Percentiles rank a stretch among this genome's conserved stretches.
Evolutionary conservation across 2,888 invertebrate species (phyloP).

Genomic region (Malacosoma neustria): DNA sequence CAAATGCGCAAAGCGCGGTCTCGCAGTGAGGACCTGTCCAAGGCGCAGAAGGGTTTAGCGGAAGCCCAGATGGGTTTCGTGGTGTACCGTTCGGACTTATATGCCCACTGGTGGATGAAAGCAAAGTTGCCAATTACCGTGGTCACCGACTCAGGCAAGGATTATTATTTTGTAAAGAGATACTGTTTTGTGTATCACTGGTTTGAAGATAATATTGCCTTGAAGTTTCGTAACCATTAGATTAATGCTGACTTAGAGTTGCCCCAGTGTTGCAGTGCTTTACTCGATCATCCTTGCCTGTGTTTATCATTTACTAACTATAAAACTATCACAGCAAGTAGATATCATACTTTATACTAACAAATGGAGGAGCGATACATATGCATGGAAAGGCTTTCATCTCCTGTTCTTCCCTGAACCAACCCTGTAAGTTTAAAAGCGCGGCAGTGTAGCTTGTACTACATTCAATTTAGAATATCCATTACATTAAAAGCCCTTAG

Average conservation of each 20-base stretch:
- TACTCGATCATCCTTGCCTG: constrained; percentile 77
- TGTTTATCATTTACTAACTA: constrained; percentile 71
- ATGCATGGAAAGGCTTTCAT: constrained; percentile 62
- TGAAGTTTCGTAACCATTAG: constrained; percentile 70
- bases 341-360: constrained; percentile 51
- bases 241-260: constrained; percentile 64
- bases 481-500: constrained; percentile 28
- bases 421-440: constrained; percentile 10
- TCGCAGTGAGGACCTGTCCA: constrained; percentile 63
- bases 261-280: constrained; percentile 74
- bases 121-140: constrained; percentile 83
- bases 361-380: constrained; percentile 32
- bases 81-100: constrained; percentile 87
- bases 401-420: constrained; percentile 27
- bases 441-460: constrained; percentile 7
- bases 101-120: constrained; percentile 96
- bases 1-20: constrained; percentile 51
- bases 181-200: constrained; percentile 71
- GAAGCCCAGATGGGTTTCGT: constrained; percentile 60
- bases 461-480: no score
- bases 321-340: constrained; percentile 55
- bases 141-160: constrained; percentile 76
- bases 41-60: constrained; percentile 53
- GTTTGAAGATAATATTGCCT: constrained; percentile 70
- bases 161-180: constrained; percentile 73